Evolutionary conservation across 2,113 vertebrate species (phyloP).

Genomic region (Porphyrio hochstetteri): DNA sequence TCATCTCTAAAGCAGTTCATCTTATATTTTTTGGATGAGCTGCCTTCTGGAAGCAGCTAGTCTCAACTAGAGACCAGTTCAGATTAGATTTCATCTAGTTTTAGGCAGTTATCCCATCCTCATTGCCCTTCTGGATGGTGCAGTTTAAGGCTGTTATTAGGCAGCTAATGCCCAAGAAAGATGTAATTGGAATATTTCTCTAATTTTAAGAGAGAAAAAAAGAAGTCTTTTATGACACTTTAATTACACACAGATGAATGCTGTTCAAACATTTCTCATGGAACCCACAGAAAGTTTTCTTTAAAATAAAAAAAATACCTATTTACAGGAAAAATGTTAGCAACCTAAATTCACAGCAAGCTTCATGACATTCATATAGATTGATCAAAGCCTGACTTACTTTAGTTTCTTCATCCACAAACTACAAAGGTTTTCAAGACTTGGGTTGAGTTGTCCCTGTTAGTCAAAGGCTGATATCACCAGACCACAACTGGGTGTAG

Average conservation of each 20-base stretch:
- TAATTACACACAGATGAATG: background rate
- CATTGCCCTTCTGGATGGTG: background rate
- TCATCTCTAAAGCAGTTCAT: background rate
- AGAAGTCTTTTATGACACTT: background rate
- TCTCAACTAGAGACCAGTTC: background rate
- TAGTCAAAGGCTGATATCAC: background rate
- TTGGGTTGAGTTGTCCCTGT: background rate
- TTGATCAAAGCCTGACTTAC: background rate
- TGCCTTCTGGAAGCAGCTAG: background rate
- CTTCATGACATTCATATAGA: background rate
- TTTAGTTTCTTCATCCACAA: background rate
- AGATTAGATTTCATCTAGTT: background rate
- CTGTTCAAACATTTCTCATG: background rate
- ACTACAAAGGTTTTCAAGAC: background rate
- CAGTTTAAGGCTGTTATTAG: background rate
- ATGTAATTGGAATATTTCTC: background rate
- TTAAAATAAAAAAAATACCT: background rate
- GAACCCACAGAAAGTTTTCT: background rate
- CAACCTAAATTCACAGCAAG: background rate
- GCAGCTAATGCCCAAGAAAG: background rate
- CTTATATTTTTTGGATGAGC: background rate
- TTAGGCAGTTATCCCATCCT: background rate
- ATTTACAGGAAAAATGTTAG: background rate
- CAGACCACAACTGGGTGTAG: background rate
- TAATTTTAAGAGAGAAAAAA: background rate